Evolutionary conservation across 2,797 vertebrate genomes (phyloP).

Genomic region (Hippoglossus hippoglossus): DNA sequence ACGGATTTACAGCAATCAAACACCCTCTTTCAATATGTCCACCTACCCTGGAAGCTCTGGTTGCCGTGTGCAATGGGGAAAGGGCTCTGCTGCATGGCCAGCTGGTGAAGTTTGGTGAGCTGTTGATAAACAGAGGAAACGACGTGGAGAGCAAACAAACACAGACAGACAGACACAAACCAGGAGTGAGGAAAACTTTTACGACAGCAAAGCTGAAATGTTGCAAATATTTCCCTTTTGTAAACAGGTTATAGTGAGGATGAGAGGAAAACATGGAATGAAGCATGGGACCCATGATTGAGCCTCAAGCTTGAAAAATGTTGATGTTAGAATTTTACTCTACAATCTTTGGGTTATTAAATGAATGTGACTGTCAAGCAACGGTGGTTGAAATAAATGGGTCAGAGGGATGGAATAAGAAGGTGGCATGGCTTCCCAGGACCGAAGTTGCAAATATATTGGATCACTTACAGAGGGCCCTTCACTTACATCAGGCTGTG

Average conservation of each 20-base stretch:
- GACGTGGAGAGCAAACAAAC: conserved; percentile 31
- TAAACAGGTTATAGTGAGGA: conserved; percentile 50
- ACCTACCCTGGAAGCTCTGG: conserved; percentile 91
- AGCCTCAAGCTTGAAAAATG: neutral
- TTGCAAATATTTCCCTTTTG: conserved; percentile 41
- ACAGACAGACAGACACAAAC: conserved; percentile 15
- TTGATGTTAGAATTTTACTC: conserved; percentile 9
- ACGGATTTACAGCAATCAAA: conserved; percentile 31
- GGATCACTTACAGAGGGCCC: conserved; percentile 85
- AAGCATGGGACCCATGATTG: conserved; percentile 36
- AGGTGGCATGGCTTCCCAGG: conserved; percentile 75
- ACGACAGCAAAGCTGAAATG: too few relatives aligned
- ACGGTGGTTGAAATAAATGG: conserved; percentile 35
- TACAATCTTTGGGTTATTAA: conserved; percentile 17
- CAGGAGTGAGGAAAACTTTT: conserved; percentile 35
- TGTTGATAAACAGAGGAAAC: conserved; percentile 43
- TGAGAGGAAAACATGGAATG: conserved; percentile 75
- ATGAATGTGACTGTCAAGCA: conserved; percentile 55
- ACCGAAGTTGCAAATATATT: conserved; percentile 78
- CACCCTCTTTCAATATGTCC: conserved; percentile 25
- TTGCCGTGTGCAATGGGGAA: conserved; percentile 93
- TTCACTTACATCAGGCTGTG: conserved; percentile 98
- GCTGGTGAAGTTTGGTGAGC: conserved; percentile 98
- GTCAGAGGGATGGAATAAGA: conserved; percentile 66
- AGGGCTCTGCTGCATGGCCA: conserved; percentile 97